Evolutionary conservation across 2,888 invertebrate species (phyloP).

Genomic region (Leptinotarsa haldemani): DNA sequence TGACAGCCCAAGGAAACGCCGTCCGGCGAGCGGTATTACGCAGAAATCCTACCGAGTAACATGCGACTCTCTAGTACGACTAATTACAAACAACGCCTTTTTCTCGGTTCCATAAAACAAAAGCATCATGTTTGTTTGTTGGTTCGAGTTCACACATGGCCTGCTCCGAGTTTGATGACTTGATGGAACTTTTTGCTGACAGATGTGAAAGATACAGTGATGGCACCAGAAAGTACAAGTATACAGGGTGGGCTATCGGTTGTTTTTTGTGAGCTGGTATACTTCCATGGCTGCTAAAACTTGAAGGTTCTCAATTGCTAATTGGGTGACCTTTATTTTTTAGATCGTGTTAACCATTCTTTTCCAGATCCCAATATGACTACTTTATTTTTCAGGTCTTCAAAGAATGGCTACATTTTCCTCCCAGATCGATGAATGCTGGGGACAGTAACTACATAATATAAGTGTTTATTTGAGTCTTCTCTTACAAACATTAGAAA

Average conservation of each 20-base stretch:
- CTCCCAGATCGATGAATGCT: no score
- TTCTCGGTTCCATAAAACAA: conserved; percentile 12
- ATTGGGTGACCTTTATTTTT: no score
- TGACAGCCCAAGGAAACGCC: conserved; percentile 22
- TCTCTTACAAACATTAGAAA: no score
- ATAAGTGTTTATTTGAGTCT: no score
- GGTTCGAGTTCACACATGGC: conserved; percentile 34
- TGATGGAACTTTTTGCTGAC: background rate
- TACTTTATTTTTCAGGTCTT: no score
- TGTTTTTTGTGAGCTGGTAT: no score
- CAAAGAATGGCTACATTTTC: no score
- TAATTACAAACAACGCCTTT: conserved; percentile 21
- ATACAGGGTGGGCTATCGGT: background rate
- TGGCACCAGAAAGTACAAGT: background rate
- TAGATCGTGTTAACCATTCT: no score
- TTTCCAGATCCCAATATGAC: no score
- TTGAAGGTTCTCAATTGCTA: no score
- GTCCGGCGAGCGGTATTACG: conserved; percentile 23
- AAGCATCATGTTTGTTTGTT: conserved; percentile 30
- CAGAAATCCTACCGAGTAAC: conserved; percentile 8
- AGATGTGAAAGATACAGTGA: background rate
- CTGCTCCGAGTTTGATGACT: conserved; percentile 24
- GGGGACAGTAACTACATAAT: no score
- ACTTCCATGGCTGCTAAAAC: no score
- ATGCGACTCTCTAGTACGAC: conserved; percentile 1